phyloP scores from a whole-genome alignment of 2,113 vertebrate genomes.

The Tor tambroides region DNA sequence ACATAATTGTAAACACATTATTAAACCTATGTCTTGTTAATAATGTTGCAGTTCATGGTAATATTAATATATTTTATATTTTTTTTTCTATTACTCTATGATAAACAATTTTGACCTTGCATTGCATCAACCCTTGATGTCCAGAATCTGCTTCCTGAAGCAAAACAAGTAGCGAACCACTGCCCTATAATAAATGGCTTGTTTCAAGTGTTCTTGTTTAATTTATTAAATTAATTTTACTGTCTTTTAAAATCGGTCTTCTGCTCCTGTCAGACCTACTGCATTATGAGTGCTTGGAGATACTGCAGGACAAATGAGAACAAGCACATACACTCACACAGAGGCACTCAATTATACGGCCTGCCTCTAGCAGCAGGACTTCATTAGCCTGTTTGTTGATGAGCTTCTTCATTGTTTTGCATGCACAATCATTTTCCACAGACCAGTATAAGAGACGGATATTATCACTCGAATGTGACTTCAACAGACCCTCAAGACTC shows the following conservation, averaged over 20 bases:
- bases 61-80: background rate
- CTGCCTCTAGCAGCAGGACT: slow-evolving; percentile 52
- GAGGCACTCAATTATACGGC: slow-evolving; percentile 43
- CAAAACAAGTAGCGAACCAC: background rate
- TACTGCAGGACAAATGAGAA: slow-evolving; percentile 42
- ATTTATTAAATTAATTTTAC: background rate
- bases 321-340: slow-evolving; percentile 10
- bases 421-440: slow-evolving; percentile 42
- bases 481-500: slow-evolving; percentile 2
- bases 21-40: background rate
- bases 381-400: slow-evolving; percentile 60
- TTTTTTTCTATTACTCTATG: background rate
- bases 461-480: slow-evolving; percentile 49
- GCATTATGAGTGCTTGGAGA: slow-evolving; percentile 36
- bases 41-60: background rate
- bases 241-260: background rate
- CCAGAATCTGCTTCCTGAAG: background rate
- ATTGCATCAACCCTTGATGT: background rate
- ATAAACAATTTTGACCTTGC: background rate
- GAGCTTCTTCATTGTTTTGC: slow-evolving; percentile 49
- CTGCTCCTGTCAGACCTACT: background rate
- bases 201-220: background rate
- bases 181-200: background rate
- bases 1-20: background rate
- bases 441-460: slow-evolving; percentile 36